phyloP scores from a whole-genome alignment of 1,140 invertebrate species.

The Dendroctonus valens region DNA sequence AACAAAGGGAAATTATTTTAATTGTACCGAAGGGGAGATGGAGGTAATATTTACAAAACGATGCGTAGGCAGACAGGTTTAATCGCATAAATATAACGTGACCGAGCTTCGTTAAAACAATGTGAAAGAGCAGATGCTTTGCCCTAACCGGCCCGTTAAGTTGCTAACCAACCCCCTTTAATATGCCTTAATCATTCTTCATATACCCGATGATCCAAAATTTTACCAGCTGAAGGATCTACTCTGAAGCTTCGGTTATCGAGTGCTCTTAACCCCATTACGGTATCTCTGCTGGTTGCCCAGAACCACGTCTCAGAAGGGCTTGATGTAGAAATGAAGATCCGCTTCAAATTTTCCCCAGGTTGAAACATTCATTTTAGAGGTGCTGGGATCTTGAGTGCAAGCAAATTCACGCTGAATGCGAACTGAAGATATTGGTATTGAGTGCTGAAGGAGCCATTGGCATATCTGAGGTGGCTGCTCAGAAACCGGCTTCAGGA shows the following conservation, averaged over 20 bases:
- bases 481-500: no score
- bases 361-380: no score
- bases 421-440: no score
- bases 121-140: constrained; percentile 18
- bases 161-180: constrained; percentile 19
- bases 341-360: no score
- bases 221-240: background rate
- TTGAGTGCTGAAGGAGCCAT: no score
- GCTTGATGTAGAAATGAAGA: no score
- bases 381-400: no score
- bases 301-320: no score
- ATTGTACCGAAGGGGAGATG: background rate
- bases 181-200: constrained; percentile 23
- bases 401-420: no score
- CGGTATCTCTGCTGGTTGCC: no score
- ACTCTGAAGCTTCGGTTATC: background rate
- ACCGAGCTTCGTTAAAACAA: constrained; percentile 22
- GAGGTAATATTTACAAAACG: constrained; percentile 4
- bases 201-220: constrained; percentile 7
- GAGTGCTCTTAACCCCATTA: no score
- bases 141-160: constrained; percentile 1
- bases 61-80: constrained; percentile 7
- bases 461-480: no score
- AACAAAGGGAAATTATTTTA: constrained; percentile 10
- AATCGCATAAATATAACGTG: constrained; percentile 25